Evolutionary conservation across 2,113 vertebrate species (phyloP).

Genomic region (Hypomesus transpacificus): DNA sequence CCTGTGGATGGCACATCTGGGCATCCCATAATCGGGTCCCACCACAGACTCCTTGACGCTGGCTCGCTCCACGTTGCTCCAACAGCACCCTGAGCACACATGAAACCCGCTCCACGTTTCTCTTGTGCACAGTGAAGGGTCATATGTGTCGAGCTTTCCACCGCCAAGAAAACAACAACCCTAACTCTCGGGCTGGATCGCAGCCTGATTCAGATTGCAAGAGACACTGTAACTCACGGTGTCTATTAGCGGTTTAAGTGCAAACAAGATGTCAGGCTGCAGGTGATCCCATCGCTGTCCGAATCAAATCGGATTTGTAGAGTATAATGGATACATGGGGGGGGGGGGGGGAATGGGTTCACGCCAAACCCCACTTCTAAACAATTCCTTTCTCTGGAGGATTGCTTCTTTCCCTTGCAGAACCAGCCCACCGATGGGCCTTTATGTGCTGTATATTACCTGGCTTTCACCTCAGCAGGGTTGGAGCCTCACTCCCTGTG

Average conservation of each 20-base stretch:
- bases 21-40: not conserved
- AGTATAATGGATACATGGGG: not conserved
- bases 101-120: not conserved
- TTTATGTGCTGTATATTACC: too few relatives aligned
- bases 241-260: constrained; percentile 37
- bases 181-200: constrained; percentile 6
- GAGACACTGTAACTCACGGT: constrained; percentile 22
- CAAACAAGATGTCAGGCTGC: constrained; percentile 39
- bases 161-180: constrained; percentile 22
- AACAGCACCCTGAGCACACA: not conserved
- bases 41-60: constrained; percentile 1
- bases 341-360: too few relatives aligned
- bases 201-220: constrained; percentile 22
- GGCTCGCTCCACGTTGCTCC: constrained; percentile 2
- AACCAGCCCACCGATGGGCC: too few relatives aligned
- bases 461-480: too few relatives aligned
- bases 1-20: constrained; percentile 30
- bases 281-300: constrained; percentile 1
- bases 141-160: constrained; percentile 28
- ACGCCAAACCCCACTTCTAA: not conserved
- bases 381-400: too few relatives aligned
- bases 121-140: constrained; percentile 25
- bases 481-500: too few relatives aligned
- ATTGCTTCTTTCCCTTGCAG: too few relatives aligned
- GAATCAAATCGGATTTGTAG: constrained; percentile 27